phyloP scores from a whole-genome alignment of 2,888 invertebrate species.

The Lepidonotus clava region DNA sequence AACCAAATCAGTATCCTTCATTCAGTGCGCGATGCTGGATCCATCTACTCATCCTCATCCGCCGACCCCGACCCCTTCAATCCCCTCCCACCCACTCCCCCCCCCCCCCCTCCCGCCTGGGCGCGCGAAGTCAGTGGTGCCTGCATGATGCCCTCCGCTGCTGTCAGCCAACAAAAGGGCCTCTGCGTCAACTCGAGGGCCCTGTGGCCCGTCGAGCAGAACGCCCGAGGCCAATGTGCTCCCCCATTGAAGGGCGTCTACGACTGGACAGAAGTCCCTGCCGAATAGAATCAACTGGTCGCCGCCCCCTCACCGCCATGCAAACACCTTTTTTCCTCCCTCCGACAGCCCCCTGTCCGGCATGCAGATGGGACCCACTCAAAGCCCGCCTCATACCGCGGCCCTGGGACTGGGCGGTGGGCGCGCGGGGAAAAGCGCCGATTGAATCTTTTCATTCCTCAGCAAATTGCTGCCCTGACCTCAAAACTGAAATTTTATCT shows the following conservation, averaged over 20 bases:
- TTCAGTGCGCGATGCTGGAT: too few relatives aligned
- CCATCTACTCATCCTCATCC: too few relatives aligned
- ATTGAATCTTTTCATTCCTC: background rate
- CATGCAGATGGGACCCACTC: background rate
- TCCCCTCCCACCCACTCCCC: too few relatives aligned
- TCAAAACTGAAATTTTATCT: too few relatives aligned
- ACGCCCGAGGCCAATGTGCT: background rate
- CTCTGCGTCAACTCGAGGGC: background rate
- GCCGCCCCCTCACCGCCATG: background rate
- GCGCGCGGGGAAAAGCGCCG: too few relatives aligned
- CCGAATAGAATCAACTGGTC: conserved; percentile 13
- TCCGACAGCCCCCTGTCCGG: background rate
- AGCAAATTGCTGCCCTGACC: background rate
- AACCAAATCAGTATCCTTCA: too few relatives aligned
- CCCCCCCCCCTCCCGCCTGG: too few relatives aligned
- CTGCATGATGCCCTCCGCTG: too few relatives aligned
- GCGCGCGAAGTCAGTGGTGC: too few relatives aligned
- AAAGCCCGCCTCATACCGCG: background rate
- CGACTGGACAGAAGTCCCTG: background rate
- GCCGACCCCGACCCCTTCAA: too few relatives aligned
- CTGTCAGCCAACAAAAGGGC: background rate
- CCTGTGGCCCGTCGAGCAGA: background rate
- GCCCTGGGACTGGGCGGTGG: too few relatives aligned
- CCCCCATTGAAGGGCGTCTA: background rate
- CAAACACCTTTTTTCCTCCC: background rate